Evolutionary conservation across 2,113 vertebrate species (phyloP).

Genomic region (Manacus vitellinus): DNA sequence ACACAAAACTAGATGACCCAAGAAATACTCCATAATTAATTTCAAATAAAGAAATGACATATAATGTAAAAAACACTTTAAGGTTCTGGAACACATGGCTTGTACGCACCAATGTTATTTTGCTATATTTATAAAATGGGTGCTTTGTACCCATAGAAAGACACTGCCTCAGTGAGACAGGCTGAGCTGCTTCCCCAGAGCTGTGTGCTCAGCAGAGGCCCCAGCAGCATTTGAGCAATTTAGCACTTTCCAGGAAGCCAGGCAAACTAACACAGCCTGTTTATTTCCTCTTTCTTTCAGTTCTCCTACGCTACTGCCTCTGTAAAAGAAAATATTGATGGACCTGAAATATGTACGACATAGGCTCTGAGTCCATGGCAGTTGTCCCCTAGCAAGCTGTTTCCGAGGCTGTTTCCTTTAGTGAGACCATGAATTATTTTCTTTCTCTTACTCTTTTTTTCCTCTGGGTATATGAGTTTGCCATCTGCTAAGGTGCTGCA

Average conservation of each 20-base stretch:
- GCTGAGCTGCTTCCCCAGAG: neutral
- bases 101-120: neutral
- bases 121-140: neutral
- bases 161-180: neutral
- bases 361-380: conserved; percentile 33
- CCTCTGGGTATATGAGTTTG: neutral
- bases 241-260: conserved; percentile 54
- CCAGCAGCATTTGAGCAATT: conserved; percentile 58
- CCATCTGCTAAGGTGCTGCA: neutral
- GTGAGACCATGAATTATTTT: neutral
- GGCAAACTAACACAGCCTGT: conserved; percentile 47
- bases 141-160: neutral
- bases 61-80: neutral
- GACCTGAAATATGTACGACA: conserved; percentile 33
- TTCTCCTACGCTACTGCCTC: conserved; percentile 47
- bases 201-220: neutral
- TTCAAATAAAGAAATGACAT: neutral
- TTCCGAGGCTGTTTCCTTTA: conserved; percentile 1
- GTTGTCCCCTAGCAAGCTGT: conserved; percentile 18
- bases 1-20: neutral
- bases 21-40: neutral
- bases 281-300: conserved; percentile 56
- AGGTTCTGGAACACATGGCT: neutral
- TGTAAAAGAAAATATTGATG: conserved; percentile 61
- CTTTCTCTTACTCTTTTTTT: neutral